Conservation (phyloP, 2,888 invertebrate species). For the Cryptocephalus moraei region DNA sequence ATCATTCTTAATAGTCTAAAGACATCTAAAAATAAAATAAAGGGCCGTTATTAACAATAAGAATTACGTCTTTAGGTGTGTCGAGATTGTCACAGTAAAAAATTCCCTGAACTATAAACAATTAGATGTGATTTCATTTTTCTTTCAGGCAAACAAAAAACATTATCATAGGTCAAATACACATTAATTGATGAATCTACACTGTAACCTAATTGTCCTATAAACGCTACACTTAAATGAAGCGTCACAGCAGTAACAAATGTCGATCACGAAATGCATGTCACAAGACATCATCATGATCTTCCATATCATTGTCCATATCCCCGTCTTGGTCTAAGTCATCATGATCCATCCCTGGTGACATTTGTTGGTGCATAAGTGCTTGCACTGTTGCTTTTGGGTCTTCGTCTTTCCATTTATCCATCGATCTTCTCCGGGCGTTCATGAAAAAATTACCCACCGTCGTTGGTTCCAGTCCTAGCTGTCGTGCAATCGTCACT, state of each 20-base stretch:
- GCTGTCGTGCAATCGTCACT: constrained; percentile 94
- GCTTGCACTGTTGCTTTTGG: constrained; percentile 45
- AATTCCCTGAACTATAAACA: constrained; percentile 8
- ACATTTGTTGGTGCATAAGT: constrained; percentile 37
- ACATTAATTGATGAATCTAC: constrained; percentile 22
- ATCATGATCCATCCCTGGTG: constrained; percentile 37
- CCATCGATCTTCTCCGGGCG: constrained; percentile 94
- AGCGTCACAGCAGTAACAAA: constrained; percentile 40
- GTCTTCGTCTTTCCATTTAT: constrained; percentile 96
- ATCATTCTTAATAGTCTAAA: too few species aligned
- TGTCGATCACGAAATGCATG: constrained; percentile 41
- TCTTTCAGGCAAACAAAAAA: too few species aligned
- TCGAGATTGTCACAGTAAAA: constrained; percentile 16
- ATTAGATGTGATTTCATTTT: too few species aligned
- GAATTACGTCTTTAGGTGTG: constrained; percentile 1
- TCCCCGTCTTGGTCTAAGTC: constrained; percentile 38
- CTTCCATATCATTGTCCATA: constrained; percentile 45
- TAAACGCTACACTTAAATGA: constrained; percentile 27
- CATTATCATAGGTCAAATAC: constrained; percentile 20
- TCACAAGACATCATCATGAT: constrained; percentile 48
- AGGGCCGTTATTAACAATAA: too few species aligned
- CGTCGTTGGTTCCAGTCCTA: constrained; percentile 94
- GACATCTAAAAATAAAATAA: too few species aligned
- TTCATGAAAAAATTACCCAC: constrained; percentile 99
- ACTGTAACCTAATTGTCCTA: constrained; percentile 24